Percentiles rank a stretch among this genome's conserved stretches.
Conservation (phyloP, 1,140 invertebrate genomes). For the Pachypeltis micranthus region DNA sequence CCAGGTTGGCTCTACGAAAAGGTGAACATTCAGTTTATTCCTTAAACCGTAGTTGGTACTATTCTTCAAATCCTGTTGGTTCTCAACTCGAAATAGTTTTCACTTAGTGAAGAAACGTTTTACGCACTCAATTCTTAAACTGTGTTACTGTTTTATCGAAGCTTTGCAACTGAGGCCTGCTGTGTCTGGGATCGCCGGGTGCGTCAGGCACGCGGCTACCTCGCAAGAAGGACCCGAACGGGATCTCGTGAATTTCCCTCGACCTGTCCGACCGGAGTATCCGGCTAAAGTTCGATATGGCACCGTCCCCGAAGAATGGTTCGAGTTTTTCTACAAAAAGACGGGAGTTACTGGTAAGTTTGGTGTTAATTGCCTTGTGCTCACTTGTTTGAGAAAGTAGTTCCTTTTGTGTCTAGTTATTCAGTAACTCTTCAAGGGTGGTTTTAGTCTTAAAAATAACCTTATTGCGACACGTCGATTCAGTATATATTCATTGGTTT, state of each 20-base stretch:
- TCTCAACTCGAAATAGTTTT: neutral
- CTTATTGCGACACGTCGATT: no score
- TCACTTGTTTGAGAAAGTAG: no score
- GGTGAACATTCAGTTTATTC: neutral
- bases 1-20: slow-evolving; percentile 17
- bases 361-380: no score
- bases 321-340: slow-evolving; percentile 84
- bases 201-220: neutral
- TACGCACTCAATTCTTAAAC: neutral
- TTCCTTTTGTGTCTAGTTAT: no score
- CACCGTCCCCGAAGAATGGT: slow-evolving; percentile 90
- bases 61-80: neutral
- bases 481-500: no score
- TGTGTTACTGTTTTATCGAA: neutral
- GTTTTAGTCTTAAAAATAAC: no score
- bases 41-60: neutral
- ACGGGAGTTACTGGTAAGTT: slow-evolving; percentile 68
- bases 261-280: slow-evolving; percentile 48
- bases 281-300: slow-evolving; percentile 68
- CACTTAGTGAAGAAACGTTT: neutral
- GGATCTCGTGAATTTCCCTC: slow-evolving; percentile 53
- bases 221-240: slow-evolving; percentile 33
- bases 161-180: slow-evolving; percentile 8
- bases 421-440: no score
- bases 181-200: slow-evolving; percentile 1